phyloP scores from a whole-genome alignment of 2,888 invertebrate genomes.

The Ctenicera cuprea region DNA sequence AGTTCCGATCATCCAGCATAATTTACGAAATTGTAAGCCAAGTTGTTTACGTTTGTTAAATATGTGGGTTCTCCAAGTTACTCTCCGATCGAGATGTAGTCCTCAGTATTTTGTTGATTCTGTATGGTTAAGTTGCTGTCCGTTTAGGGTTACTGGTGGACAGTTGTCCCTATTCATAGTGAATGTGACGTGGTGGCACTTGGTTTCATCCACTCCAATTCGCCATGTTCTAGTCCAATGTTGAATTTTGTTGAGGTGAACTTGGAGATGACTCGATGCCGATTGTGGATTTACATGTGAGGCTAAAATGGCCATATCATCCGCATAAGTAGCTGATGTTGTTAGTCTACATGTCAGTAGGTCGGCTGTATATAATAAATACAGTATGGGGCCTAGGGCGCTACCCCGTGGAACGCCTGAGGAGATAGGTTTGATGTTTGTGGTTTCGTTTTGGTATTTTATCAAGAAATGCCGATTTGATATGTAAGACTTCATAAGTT shows the following conservation, averaged over 20 bases:
- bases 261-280: too few relatives aligned
- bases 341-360: background rate
- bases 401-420: conserved; percentile 23
- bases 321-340: conserved; percentile 10
- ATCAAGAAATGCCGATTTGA: conserved; percentile 20
- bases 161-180: too few relatives aligned
- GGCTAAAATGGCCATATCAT: conserved; percentile 21
- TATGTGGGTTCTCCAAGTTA: conserved; percentile 6
- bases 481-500: conserved; percentile 13
- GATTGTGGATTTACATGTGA: too few relatives aligned
- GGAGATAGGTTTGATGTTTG: conserved; percentile 2
- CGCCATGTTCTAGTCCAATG: background rate
- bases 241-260: conserved; percentile 3
- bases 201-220: conserved; percentile 7
- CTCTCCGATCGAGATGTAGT: background rate
- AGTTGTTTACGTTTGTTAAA: conserved; percentile 5
- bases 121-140: too few relatives aligned
- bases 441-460: conserved; percentile 16
- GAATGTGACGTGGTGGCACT: too few relatives aligned
- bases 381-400: too few relatives aligned
- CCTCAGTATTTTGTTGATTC: conserved; percentile 1
- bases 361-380: too few relatives aligned
- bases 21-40: too few relatives aligned
- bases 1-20: background rate
- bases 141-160: too few relatives aligned